Percentiles rank a stretch among this genome's conserved stretches.
Evolutionary conservation across 2,888 invertebrate genomes (phyloP).

Genomic region (Acanthosepion lycidas): DNA sequence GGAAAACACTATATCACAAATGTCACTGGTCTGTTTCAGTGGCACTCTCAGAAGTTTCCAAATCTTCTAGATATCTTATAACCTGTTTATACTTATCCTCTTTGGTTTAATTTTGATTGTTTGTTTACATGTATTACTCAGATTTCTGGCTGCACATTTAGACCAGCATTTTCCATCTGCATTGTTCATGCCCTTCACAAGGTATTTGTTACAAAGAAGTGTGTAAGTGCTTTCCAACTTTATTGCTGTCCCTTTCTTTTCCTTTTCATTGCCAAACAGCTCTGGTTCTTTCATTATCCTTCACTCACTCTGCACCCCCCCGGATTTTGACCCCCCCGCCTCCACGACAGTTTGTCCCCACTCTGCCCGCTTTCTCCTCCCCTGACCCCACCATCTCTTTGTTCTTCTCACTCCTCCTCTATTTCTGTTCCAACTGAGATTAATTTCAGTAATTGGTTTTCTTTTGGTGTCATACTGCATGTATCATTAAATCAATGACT

Average conservation of each 20-base stretch:
- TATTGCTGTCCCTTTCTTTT: neutral
- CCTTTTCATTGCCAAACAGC: neutral
- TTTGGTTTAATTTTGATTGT: neutral
- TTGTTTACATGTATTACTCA: neutral
- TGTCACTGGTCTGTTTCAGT: slow-evolving; percentile 33
- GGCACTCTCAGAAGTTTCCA: neutral
- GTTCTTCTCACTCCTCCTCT: too few species aligned
- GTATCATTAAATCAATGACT: too few species aligned
- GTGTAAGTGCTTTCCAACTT: neutral
- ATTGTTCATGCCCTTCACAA: neutral
- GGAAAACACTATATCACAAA: neutral
- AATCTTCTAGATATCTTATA: neutral
- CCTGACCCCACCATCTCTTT: too few species aligned
- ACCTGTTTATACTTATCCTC: neutral
- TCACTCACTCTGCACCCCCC: too few species aligned
- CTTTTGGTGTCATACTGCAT: too few species aligned
- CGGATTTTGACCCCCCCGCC: neutral
- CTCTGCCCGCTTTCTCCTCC: neutral
- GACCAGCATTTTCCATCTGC: neutral
- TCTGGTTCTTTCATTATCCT: neutral
- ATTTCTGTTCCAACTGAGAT: too few species aligned
- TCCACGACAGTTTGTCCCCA: neutral
- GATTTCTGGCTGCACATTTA: neutral
- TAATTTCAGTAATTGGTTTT: too few species aligned
- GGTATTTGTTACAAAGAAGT: neutral